Conservation (phyloP, 2,888 invertebrate species). For the Schizotus pectinicornis region DNA sequence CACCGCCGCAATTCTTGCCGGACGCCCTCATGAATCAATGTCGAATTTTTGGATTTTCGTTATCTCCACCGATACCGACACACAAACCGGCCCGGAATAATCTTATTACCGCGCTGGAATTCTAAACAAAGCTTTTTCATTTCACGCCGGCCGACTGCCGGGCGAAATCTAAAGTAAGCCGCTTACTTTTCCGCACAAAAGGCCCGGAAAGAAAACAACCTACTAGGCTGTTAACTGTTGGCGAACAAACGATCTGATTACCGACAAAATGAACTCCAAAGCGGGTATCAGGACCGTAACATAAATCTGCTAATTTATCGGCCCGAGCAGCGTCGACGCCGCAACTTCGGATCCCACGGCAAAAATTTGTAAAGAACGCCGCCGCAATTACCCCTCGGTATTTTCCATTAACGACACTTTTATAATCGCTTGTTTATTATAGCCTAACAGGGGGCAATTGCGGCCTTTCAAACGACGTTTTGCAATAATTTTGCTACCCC, state of each 20-base stretch:
- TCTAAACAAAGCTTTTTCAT: conserved; percentile 30
- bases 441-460: neutral
- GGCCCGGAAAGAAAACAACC: conserved; percentile 38
- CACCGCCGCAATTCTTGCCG: neutral
- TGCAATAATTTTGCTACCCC: conserved; percentile 8
- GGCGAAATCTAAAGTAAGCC: conserved; percentile 27
- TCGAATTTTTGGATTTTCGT: conserved; percentile 3
- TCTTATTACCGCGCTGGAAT: conserved; percentile 19
- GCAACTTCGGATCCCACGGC: conserved; percentile 37
- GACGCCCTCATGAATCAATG: conserved; percentile 8
- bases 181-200: conserved; percentile 35
- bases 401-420: conserved; percentile 17
- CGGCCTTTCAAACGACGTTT: conserved; percentile 2
- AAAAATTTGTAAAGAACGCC: conserved; percentile 31
- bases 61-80: neutral
- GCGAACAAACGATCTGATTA: conserved; percentile 48
- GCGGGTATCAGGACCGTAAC: conserved; percentile 37
- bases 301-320: conserved; percentile 43
- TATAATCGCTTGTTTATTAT: conserved; percentile 22
- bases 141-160: conserved; percentile 13
- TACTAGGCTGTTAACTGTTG: conserved; percentile 41
- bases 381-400: conserved; percentile 11
- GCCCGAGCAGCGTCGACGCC: conserved; percentile 32
- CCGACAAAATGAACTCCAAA: conserved; percentile 38
- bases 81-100: conserved; percentile 9